Percentiles rank a stretch among this genome's conserved stretches.
These are phyloP conservation scores for Lepidothrix coronata DNA, from an alignment of 2,113 vertebrate genomes.

Conservation along the genomic window DNA sequence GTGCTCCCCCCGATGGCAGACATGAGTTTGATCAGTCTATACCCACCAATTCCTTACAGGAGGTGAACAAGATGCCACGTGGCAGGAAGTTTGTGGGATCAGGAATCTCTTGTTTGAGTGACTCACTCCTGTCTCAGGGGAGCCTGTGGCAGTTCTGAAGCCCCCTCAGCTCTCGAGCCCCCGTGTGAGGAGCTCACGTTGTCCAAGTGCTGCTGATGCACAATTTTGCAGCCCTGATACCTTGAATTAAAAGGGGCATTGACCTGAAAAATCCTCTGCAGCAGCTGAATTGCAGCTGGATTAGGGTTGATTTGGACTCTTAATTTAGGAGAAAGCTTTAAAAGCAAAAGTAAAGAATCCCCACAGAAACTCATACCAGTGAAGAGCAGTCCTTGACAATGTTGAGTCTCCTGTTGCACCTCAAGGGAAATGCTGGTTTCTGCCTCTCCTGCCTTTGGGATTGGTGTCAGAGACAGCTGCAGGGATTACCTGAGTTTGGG, in stretches of 20 bases:
- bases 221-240: not conserved
- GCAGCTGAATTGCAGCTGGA: not conserved
- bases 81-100: too few species aligned
- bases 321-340: not conserved
- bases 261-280: not conserved
- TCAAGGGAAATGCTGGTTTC: not conserved
- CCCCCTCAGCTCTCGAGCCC: not conserved
- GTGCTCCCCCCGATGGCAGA: not conserved
- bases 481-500: not conserved
- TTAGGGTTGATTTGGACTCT: not conserved
- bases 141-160: not conserved
- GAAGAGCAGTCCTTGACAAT: not conserved
- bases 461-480: not conserved
- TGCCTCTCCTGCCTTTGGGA: not conserved
- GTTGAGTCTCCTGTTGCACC: rapidly evolving
- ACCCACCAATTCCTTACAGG: not conserved
- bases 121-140: not conserved
- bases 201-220: not conserved
- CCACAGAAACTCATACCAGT: rapidly evolving
- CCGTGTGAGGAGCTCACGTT: not conserved
- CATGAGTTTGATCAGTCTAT: not conserved
- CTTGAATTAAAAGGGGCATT: not conserved
- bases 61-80: not conserved
- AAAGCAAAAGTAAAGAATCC: not conserved
- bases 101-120: too few species aligned